A percentile compares a stretch with the other conserved stretches of the same genome.
Evolutionary conservation across 2,888 invertebrate genomes (phyloP).

Genomic region (Cryptocephalus moraei): DNA sequence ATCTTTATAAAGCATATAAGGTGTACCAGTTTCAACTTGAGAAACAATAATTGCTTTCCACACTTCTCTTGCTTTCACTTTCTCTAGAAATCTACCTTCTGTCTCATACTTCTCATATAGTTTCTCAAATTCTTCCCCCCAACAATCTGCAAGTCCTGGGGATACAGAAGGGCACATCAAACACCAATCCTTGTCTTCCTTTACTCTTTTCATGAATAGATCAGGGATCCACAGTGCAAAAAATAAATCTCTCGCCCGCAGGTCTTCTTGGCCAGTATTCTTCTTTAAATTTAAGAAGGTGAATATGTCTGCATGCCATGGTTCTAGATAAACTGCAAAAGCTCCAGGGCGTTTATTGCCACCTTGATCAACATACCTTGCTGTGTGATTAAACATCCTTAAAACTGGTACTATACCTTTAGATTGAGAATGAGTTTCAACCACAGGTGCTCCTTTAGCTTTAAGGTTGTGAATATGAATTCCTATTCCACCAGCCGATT

Average conservation of each 20-base stretch:
- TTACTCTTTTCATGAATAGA: constrained; percentile 92
- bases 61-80: constrained; percentile 71
- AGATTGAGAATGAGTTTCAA: constrained; percentile 88
- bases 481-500: constrained; percentile 96
- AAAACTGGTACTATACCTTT: constrained; percentile 96
- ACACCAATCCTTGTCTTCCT: constrained; percentile 78
- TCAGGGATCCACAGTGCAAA: constrained; percentile 98
- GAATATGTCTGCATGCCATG: constrained; percentile 97
- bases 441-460: constrained; percentile 82
- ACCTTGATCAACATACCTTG: constrained; percentile 95
- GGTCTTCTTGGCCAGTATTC: constrained; percentile 82
- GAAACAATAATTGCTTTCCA: constrained; percentile 93
- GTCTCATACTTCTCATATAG: constrained; percentile 80
- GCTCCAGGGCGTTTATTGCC: constrained; percentile 97
- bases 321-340: constrained; percentile 95
- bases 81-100: constrained; percentile 52
- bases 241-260: constrained; percentile 89
- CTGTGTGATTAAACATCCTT: constrained; percentile 90
- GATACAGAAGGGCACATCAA: constrained; percentile 94
- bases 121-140: constrained; percentile 90
- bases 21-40: constrained; percentile 96
- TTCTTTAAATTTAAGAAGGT: constrained; percentile 91
- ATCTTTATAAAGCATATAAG: constrained; percentile 96
- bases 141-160: constrained; percentile 82
- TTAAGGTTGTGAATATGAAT: constrained; percentile 92